Conservation (phyloP, 2,113 vertebrate genomes). For the Clarias batrachus region DNA sequence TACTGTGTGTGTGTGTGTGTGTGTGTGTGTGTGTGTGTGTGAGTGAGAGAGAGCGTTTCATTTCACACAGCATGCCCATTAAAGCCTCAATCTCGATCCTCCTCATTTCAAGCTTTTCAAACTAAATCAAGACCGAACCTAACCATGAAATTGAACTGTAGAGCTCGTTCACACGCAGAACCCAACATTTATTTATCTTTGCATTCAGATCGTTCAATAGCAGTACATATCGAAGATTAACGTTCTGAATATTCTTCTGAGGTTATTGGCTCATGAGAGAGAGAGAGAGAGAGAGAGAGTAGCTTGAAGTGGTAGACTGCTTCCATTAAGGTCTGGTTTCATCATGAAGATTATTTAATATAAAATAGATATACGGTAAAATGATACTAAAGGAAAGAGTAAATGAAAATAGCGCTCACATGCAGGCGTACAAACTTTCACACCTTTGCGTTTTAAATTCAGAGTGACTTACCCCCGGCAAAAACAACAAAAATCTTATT, state of each 20-base stretch:
- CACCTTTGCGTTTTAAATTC: neutral
- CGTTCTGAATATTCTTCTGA: neutral
- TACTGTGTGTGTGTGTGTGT: neutral
- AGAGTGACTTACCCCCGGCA: neutral
- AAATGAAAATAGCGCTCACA: neutral
- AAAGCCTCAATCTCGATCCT: constrained; percentile 23
- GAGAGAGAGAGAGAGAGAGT: neutral
- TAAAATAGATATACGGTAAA: neutral
- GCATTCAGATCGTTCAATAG: constrained; percentile 15
- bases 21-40: neutral
- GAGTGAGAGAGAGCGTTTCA: neutral
- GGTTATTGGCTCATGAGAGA: too few species aligned
- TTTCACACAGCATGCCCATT: constrained; percentile 8
- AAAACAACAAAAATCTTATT: neutral
- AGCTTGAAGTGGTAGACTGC: neutral
- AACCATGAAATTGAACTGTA: neutral
- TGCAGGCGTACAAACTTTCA: neutral
- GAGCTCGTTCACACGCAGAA: neutral
- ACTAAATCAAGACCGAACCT: constrained; percentile 22
- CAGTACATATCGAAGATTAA: neutral
- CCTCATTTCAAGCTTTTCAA: constrained; percentile 26
- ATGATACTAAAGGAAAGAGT: neutral
- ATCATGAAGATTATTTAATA: constrained; percentile 9
- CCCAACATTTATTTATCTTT: neutral
- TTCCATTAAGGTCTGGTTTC: constrained; percentile 7